Base-by-base conservation (phyloP, 1,140 invertebrate genomes). In the Neuroterus valhalla region DNA sequence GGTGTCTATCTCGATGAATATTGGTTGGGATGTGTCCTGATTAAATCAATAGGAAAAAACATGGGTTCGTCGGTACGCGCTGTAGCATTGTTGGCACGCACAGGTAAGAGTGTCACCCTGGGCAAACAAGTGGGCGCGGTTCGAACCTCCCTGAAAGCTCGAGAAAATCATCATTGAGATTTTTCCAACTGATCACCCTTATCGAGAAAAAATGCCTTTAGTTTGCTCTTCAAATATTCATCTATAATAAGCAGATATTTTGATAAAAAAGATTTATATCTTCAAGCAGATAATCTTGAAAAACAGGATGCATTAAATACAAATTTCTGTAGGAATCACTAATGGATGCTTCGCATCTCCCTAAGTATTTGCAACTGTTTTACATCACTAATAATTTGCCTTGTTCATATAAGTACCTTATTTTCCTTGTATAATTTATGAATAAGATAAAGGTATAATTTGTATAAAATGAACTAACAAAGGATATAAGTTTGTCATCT, bases 41-140 rank as follows among this genome's bases (percentile, higher is more conserved):
- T 62, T 62, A 62, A 62, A 62, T 31, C 23, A 62, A 62, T 62
- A 31, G 26, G 21, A 21, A 31, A 62, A 62, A 26, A 26, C 23
- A 62, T 62, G 52, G 52, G 52, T 15, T 26, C 52, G n/a, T 48
- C 17, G 46, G 46, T 48, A 48, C 52, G 52, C 52, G 21, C 52
- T 62, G 55, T 31, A 62, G 31, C 31, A 55, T 55, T 19, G 46
- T 48, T 21, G 4, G 19, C 6, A 52, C 31, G 31, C 2, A 23
- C 50, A 52, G 50, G 52, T 55, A 62, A 31, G 23, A 38, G 26
- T 62, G 55, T 62, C 55, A 62, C 55, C 15, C 55, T 8, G 12
- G n/a, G 23, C 23, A 62, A 62, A 62, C 55, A 62, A 62, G 55
- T 62, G 55, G 55, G 55, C 55, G 55, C 55, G 55, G 55, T n/a